A percentile compares a stretch with the other conserved stretches of the same genome.
Evolutionary conservation across 1,140 invertebrate species (phyloP).

Genomic region (Fopius arisanus): DNA sequence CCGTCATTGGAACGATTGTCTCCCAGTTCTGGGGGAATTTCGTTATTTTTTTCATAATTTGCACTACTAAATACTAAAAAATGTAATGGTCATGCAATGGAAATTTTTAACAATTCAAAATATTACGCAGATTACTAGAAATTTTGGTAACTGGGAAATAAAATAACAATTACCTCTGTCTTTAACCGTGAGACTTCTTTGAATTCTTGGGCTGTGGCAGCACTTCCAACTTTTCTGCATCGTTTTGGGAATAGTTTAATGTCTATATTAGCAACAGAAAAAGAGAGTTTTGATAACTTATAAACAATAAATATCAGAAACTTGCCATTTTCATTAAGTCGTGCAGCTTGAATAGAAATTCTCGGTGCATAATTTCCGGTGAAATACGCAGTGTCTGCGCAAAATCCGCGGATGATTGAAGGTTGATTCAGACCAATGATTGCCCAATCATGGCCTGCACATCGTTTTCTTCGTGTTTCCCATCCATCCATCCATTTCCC

Average conservation of each 20-base stretch:
- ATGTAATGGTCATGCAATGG: too few species aligned
- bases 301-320: not conserved
- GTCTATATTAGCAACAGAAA: constrained; percentile 59
- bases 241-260: constrained; percentile 64
- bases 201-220: constrained; percentile 62
- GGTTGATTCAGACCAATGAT: constrained; percentile 69
- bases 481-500: constrained; percentile 80
- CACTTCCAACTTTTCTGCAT: constrained; percentile 63
- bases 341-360: constrained; percentile 71
- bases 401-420: constrained; percentile 69
- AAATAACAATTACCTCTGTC: constrained; percentile 54
- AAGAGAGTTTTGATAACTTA: not conserved
- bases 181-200: constrained; percentile 61
- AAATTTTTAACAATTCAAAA: too few species aligned
- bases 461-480: constrained; percentile 73
- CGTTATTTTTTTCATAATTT: too few species aligned
- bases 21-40: constrained; percentile 64
- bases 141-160: not conserved
- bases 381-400: constrained; percentile 74
- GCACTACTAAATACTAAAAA: too few species aligned
- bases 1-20: constrained; percentile 67
- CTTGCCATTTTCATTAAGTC: constrained; percentile 23
- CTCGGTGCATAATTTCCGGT: constrained; percentile 74
- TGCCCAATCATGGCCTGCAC: constrained; percentile 73
- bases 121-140: not conserved